Evolutionary conservation across 1,140 invertebrate genomes (phyloP).

Genomic region (Pectinophora gossypiella): DNA sequence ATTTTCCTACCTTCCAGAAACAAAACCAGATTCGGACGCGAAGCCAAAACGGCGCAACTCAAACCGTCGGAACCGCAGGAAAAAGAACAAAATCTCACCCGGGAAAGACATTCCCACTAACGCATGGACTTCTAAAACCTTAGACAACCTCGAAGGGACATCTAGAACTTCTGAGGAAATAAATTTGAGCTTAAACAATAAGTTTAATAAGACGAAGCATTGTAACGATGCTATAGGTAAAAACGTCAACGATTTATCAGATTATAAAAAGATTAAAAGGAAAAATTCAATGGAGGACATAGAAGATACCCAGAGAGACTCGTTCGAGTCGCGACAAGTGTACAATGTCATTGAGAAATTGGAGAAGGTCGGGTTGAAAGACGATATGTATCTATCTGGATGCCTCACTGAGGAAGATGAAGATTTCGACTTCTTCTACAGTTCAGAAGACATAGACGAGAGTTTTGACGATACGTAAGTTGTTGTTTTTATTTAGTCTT

Average conservation of each 20-base stretch:
- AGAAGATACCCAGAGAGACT: constrained; percentile 7
- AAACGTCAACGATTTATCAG: constrained; percentile 55
- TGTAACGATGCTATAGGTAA: constrained; percentile 43
- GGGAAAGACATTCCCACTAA: constrained; percentile 26
- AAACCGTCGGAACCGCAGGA: constrained; percentile 42
- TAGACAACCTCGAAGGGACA: background rate
- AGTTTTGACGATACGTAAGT: constrained; percentile 37
- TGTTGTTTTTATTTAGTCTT: too few relatives aligned
- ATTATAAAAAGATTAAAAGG: constrained; percentile 27
- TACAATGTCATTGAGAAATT: constrained; percentile 57
- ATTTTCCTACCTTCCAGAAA: constrained; percentile 22
- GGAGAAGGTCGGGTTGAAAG: constrained; percentile 51
- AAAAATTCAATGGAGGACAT: constrained; percentile 14
- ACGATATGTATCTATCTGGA: constrained; percentile 46
- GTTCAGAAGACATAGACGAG: constrained; percentile 49
- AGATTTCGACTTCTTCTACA: constrained; percentile 53
- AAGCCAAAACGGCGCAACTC: constrained; percentile 55
- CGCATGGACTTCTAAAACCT: constrained; percentile 18
- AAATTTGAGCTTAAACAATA: constrained; percentile 49
- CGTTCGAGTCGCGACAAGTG: constrained; percentile 16
- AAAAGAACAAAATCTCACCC: constrained; percentile 53
- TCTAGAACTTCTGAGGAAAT: constrained; percentile 10
- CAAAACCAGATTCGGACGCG: constrained; percentile 37
- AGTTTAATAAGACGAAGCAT: constrained; percentile 28
- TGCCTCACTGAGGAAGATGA: constrained; percentile 47